These are phyloP conservation scores for Leptodactylus fuscus DNA, from an alignment of 2,113 vertebrate species.

Conservation along the genomic window DNA sequence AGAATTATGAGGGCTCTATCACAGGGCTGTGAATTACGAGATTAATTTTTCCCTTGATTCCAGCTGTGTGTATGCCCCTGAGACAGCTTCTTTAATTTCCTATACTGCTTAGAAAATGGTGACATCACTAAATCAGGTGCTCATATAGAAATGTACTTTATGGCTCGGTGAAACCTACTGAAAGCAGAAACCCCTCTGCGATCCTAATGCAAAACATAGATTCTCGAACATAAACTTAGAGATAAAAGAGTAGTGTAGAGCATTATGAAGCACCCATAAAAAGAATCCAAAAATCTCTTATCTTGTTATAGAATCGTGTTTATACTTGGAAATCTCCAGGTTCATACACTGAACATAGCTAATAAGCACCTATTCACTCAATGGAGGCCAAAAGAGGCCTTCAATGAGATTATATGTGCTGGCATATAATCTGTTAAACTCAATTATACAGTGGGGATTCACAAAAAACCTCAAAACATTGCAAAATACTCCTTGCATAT, in stretches of 20 bases:
- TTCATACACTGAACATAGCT: too few relatives aligned
- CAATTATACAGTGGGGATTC: too few relatives aligned
- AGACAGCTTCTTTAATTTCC: slow-evolving; percentile 26
- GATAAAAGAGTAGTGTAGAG: neutral
- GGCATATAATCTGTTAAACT: too few relatives aligned
- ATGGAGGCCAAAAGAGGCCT: too few relatives aligned
- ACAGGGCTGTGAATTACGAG: slow-evolving; percentile 10
- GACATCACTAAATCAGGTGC: slow-evolving; percentile 28
- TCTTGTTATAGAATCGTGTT: too few relatives aligned
- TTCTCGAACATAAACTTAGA: neutral
- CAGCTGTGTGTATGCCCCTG: slow-evolving; percentile 35
- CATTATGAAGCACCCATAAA: too few relatives aligned
- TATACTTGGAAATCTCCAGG: too few relatives aligned
- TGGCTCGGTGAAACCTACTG: neutral
- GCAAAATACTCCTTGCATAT: too few relatives aligned
- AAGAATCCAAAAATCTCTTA: too few relatives aligned
- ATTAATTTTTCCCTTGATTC: slow-evolving; percentile 21
- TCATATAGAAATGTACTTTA: neutral
- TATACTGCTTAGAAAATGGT: neutral
- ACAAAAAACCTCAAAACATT: too few relatives aligned
- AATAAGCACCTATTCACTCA: too few relatives aligned
- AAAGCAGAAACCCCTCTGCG: neutral
- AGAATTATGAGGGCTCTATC: slow-evolving; percentile 3
- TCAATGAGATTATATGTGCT: too few relatives aligned
- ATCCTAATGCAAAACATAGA: neutral